Base-by-base conservation (phyloP, 2,113 vertebrate genomes). In the Trichechus manatus region DNA sequence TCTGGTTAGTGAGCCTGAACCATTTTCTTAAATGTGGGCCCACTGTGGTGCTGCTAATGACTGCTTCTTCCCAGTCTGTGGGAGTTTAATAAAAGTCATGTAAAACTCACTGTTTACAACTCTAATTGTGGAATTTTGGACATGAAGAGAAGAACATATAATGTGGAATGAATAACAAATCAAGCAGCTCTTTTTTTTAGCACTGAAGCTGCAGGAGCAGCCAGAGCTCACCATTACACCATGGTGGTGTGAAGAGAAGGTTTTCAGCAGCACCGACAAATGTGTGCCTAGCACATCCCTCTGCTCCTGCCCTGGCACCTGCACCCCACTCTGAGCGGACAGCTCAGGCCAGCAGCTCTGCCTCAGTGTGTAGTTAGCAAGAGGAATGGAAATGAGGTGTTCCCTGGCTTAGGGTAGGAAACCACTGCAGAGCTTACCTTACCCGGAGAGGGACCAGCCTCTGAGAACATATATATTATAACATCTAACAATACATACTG, bases 151-250 rank as follows among this genome's bases (percentile, higher is more conserved):
- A 97, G 97, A 98, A 97, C 56, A 95, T 70, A 93, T 9, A 42
- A 84, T 82, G 81, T 82, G 97, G 87, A 56, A 96, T 33, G 96
- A 91, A 97, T n/a, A 75, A 94, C 89, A 97, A 97, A 98, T 91
- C 96, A 95, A 97, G 96, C 42, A 61, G 44, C 92, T 79, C 6
- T 47, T 2, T 1, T 95, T 92, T 97, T 97, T 81, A 95, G 74
- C 84, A 14, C 0, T 20, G 59, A 86, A 95, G 88, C 66, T 97
- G 36, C 11, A 33, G 66, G 82, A 90, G 89, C 92, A 90, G 91
- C 79, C 89, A 33, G 0, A 29, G 89, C 42, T 97, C 61, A 3
- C 89, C 86, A 56, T 47, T 53, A 25, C 93, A 89, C 1, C 4
- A 87, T 83, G 66, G 13, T 39, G n/a, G 70, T 36, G 82, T 64